A percentile compares a stretch with the other conserved stretches of the same genome.
These are phyloP conservation scores for Tetheella fluctuosa DNA, from an alignment of 2,888 invertebrate species.

Conservation along the genomic window DNA sequence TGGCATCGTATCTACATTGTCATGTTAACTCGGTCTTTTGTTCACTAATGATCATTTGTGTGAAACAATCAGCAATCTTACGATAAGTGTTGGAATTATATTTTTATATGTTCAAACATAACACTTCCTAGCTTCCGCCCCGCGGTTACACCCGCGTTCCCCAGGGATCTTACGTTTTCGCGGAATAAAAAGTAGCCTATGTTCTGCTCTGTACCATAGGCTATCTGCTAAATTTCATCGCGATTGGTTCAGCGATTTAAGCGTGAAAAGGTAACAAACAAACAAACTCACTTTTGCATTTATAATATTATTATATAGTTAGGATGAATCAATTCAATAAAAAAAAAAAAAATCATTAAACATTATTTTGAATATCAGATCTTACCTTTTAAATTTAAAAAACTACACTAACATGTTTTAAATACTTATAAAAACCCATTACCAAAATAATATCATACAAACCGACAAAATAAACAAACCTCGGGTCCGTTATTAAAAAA, in stretches of 20 bases:
- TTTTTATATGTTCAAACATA: too few species aligned
- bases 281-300: too few species aligned
- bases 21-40: conserved; percentile 32
- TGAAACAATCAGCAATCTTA: conserved; percentile 13
- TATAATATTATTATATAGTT: too few species aligned
- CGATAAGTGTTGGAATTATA: too few species aligned
- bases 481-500: conserved; percentile 74
- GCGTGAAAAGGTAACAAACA: too few species aligned
- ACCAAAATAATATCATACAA: conserved; percentile 58
- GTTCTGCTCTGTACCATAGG: too few species aligned
- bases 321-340: neutral
- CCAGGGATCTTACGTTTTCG: too few species aligned
- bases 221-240: too few species aligned
- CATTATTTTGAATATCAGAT: neutral
- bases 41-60: conserved; percentile 30
- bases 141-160: too few species aligned
- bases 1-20: conserved; percentile 34
- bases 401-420: neutral
- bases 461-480: conserved; percentile 76
- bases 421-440: conserved; percentile 60
- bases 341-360: neutral
- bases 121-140: too few species aligned
- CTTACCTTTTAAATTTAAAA: neutral
- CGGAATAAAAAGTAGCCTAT: too few species aligned
- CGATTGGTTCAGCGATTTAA: too few species aligned